These are phyloP conservation scores for Vulpes vulpes DNA, from an alignment of 2,113 vertebrate species.

Conservation along the genomic window DNA sequence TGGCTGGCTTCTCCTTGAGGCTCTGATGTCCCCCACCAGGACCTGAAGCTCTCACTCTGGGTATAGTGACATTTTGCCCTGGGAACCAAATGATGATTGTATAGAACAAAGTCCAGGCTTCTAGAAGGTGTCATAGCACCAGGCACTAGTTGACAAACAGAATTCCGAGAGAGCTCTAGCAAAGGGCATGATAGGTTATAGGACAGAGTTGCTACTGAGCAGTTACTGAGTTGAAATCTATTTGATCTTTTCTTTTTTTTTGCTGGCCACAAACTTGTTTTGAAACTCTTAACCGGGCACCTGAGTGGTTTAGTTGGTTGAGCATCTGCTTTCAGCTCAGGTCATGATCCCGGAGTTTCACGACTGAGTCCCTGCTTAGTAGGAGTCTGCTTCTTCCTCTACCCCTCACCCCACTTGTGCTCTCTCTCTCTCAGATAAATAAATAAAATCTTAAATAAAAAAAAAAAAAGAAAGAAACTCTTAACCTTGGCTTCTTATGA, in stretches of 20 bases:
- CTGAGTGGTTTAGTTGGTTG: too few species aligned
- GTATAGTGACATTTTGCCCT: neutral
- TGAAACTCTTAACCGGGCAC: neutral
- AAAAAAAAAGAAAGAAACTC: neutral
- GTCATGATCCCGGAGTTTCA: too few species aligned
- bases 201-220: neutral
- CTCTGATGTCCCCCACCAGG: neutral
- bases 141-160: neutral
- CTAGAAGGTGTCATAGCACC: neutral
- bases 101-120: neutral
- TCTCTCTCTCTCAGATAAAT: too few species aligned
- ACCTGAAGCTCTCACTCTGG: neutral
- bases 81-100: neutral
- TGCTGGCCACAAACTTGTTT: neutral
- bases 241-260: neutral
- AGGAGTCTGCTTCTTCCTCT: too few species aligned
- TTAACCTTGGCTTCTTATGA: neutral
- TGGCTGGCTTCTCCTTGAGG: conserved; percentile 80
- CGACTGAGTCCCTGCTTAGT: too few species aligned
- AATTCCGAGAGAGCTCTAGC: neutral
- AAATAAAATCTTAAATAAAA: too few species aligned
- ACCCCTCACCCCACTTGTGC: too few species aligned
- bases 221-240: neutral
- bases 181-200: neutral
- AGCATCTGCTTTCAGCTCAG: too few species aligned